These are phyloP conservation scores for Nebria brevicollis DNA, from an alignment of 2,888 invertebrate genomes.

Conservation along the genomic window DNA sequence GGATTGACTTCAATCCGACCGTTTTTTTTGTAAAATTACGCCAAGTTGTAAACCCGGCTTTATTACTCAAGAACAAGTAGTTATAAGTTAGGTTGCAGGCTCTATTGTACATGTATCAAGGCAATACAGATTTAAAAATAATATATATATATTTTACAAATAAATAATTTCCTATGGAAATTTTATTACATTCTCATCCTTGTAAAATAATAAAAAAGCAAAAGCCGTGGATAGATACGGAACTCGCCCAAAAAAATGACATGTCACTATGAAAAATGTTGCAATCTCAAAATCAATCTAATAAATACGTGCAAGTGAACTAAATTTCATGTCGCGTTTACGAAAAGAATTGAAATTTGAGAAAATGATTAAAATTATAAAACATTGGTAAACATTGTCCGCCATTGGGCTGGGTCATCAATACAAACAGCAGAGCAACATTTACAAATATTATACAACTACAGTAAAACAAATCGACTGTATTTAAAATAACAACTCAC, in stretches of 20 bases:
- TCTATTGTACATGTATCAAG: background rate
- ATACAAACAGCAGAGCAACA: constrained; percentile 26
- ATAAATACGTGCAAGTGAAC: background rate
- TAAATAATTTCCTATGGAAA: background rate
- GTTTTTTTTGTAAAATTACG: background rate
- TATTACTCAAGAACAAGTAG: background rate
- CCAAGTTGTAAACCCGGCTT: background rate
- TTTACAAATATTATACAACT: constrained; percentile 26
- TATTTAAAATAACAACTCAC: constrained; percentile 25
- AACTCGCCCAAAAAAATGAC: background rate
- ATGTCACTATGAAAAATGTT: background rate
- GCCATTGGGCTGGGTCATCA: constrained; percentile 46
- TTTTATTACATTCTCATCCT: background rate
- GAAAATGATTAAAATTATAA: constrained; percentile 16
- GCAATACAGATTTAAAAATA: background rate
- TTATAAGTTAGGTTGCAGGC: background rate
- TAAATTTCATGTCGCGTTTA: background rate
- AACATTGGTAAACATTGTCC: constrained; percentile 44
- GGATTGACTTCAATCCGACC: background rate
- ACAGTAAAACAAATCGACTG: constrained; percentile 18
- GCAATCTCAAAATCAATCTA: background rate
- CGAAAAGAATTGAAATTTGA: background rate
- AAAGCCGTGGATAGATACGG: background rate
- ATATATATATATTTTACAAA: background rate
- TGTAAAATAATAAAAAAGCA: background rate